These are phyloP conservation scores for Limulus polyphemus DNA, from an alignment of 2,888 invertebrate genomes.

Conservation along the genomic window DNA sequence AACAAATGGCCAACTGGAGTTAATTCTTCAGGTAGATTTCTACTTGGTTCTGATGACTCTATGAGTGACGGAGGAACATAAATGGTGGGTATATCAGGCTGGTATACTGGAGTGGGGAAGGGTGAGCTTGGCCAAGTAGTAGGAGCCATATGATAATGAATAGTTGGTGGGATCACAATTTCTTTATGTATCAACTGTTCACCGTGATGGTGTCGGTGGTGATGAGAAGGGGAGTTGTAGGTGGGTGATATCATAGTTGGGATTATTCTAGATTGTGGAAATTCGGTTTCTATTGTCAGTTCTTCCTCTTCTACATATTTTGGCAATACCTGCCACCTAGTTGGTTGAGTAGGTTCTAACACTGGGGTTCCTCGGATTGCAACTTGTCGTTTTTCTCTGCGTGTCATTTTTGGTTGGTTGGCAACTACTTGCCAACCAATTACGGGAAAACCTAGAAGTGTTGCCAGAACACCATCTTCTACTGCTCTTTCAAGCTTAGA, in stretches of 20 bases:
- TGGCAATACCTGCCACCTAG: constrained; percentile 28
- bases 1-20: constrained; percentile 6
- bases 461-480: constrained; percentile 55
- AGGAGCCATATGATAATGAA: constrained; percentile 11
- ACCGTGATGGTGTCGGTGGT: constrained; percentile 19
- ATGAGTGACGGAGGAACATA: background rate
- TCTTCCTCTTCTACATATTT: constrained; percentile 23
- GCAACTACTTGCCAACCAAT: constrained; percentile 56
- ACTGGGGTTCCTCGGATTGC: constrained; percentile 28
- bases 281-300: constrained; percentile 27
- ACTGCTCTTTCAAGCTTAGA: constrained; percentile 55
- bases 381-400: constrained; percentile 10
- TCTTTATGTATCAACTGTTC: constrained; percentile 10
- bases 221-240: constrained; percentile 21
- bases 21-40: constrained; percentile 11
- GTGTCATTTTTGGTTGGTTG: constrained; percentile 33
- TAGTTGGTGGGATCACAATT: constrained; percentile 13
- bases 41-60: constrained; percentile 3
- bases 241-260: constrained; percentile 36
- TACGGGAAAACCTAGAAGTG: constrained; percentile 53
- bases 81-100: constrained; percentile 15
- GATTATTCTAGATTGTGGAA: constrained; percentile 31
- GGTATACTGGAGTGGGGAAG: constrained; percentile 12
- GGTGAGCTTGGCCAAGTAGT: background rate
- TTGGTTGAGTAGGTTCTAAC: constrained; percentile 29